Conservation (phyloP, 2,888 invertebrate species). For the Apoda limacodes region DNA sequence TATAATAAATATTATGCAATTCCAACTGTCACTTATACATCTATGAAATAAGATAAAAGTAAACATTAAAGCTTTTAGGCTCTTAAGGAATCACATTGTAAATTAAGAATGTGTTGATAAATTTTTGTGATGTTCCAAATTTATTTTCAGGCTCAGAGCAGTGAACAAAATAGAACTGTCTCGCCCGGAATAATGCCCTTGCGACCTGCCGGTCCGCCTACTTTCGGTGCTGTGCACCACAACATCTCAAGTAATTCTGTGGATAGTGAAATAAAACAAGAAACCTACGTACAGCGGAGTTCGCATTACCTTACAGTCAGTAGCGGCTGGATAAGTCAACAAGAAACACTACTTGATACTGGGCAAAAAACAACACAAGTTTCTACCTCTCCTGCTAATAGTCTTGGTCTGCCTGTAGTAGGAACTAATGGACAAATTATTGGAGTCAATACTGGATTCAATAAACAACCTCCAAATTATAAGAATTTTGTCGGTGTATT, state of each 20-base stretch:
- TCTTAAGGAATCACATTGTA: too few relatives aligned
- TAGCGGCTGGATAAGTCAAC: slow-evolving; percentile 61
- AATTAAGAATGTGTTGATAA: too few relatives aligned
- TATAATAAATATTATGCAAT: too few relatives aligned
- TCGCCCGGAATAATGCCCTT: slow-evolving; percentile 34
- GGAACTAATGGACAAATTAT: slow-evolving; percentile 73
- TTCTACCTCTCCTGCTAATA: slow-evolving; percentile 25
- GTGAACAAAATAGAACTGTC: slow-evolving; percentile 36
- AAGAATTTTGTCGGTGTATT: slow-evolving; percentile 32
- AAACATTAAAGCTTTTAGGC: too few relatives aligned
- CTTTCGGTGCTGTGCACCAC: slow-evolving; percentile 32
- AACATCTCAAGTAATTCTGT: too few relatives aligned
- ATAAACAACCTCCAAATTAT: slow-evolving; percentile 34
- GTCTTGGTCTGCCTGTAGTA: slow-evolving; percentile 51
- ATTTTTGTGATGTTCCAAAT: too few relatives aligned
- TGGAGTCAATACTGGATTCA: slow-evolving; percentile 62
- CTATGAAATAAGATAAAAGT: too few relatives aligned
- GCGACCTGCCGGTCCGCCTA: slow-evolving; percentile 31
- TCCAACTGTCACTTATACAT: too few relatives aligned
- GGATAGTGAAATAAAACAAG: slow-evolving; percentile 45
- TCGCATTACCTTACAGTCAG: slow-evolving; percentile 60
- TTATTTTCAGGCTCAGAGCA: slow-evolving; percentile 45
- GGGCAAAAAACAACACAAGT: slow-evolving; percentile 33
- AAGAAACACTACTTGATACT: slow-evolving; percentile 38
- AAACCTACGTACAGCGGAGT: slow-evolving; percentile 47